Percentiles rank a stretch among this genome's conserved stretches.
These are phyloP conservation scores for Hirundo rustica DNA, from an alignment of 2,797 vertebrate genomes.

Conservation along the genomic window DNA sequence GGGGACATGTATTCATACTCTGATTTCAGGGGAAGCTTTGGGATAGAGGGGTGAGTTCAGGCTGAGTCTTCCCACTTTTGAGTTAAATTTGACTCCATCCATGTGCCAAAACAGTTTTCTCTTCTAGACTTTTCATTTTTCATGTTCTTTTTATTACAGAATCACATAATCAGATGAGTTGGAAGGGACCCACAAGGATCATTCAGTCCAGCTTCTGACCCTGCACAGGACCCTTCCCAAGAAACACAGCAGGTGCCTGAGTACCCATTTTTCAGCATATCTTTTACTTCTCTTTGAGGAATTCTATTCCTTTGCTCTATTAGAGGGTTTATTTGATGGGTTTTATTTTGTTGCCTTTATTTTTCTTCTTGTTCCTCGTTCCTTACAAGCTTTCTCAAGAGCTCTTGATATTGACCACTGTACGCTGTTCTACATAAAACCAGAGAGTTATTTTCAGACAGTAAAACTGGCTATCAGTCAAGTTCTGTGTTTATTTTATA, in stretches of 20 bases:
- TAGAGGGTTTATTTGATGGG: background rate
- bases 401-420: background rate
- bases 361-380: background rate
- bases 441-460: background rate
- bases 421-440: background rate
- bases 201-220: background rate
- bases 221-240: background rate
- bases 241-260: background rate
- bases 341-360: background rate
- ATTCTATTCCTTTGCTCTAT: background rate
- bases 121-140: background rate
- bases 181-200: background rate
- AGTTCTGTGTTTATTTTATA: background rate
- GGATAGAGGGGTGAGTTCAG: background rate
- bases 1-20: too few relatives aligned
- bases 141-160: background rate
- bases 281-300: background rate
- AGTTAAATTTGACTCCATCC: background rate
- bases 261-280: background rate
- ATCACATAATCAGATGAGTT: background rate
- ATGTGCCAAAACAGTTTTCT: background rate
- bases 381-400: background rate
- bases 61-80: background rate
- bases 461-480: background rate
- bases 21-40: background rate